phyloP scores from a whole-genome alignment of 2,888 invertebrate species.

The Lithophane socia region DNA sequence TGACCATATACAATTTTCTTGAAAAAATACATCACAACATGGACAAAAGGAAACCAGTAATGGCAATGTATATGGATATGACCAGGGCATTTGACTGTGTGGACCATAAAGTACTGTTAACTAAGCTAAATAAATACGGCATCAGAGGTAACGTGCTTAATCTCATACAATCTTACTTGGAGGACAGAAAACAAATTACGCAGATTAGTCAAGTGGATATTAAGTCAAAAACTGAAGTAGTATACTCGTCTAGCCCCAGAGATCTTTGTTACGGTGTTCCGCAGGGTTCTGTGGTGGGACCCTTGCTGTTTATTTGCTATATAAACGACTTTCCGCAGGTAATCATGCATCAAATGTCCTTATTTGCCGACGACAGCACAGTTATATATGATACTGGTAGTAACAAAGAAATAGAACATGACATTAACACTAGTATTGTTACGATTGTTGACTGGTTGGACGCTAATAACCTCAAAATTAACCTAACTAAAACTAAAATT shows the following conservation, averaged over 20 bases:
- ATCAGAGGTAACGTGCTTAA: background rate
- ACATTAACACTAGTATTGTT: too few relatives aligned
- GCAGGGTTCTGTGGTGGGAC: background rate
- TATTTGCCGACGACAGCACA: too few relatives aligned
- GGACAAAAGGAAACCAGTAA: background rate
- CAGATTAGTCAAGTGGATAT: background rate
- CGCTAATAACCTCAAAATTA: too few relatives aligned
- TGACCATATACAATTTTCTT: background rate
- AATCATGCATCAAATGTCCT: too few relatives aligned
- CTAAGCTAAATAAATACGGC: background rate
- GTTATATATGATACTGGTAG: too few relatives aligned
- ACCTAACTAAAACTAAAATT: too few relatives aligned
- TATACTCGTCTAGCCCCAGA: too few relatives aligned
- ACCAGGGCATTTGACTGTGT: background rate
- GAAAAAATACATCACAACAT: background rate
- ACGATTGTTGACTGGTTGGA: too few relatives aligned
- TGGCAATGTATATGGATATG: background rate
- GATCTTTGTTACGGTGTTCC: background rate
- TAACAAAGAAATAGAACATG: too few relatives aligned
- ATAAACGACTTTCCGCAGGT: background rate
- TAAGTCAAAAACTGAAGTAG: background rate
- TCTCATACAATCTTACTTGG: background rate
- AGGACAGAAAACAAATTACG: background rate
- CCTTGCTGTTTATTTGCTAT: background rate
- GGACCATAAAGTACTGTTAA: background rate